Evolutionary conservation across 2,113 vertebrate species (phyloP), one percentile per base, ranked within the genome.

Genomic region (Anguilla rostrata): DNA sequence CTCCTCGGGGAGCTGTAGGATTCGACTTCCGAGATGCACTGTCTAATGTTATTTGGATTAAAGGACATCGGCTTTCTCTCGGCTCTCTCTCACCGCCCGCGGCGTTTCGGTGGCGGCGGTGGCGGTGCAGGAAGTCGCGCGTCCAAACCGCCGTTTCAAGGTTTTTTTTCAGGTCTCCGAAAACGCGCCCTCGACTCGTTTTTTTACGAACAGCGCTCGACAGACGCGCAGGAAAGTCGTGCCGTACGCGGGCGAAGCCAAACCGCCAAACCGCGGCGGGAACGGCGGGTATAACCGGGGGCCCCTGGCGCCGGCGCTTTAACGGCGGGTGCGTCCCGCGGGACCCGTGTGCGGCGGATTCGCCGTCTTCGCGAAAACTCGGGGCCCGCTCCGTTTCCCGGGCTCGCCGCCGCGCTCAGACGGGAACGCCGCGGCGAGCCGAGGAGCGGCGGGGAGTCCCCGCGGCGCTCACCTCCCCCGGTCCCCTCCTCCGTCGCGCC

Each of bases 401-500:
- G 93, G 92, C 92, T 90, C 87, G 34, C 81, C 85, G 22, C 34
- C 60, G 29, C 89, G 84, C 92, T 93, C 90, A 92, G 93, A 92
- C 90, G 91, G 92, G 34, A 34, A 94, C 92, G 92, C 92, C 91
- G 91, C 93, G 92, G 88, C 63, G 85, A 91, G 90, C 93, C 91
- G 86, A 84, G 88, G 86, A 89, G 91, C 89, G 81, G 75, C 92
- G 41, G 81, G 22, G 86, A 90, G 90, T 88, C 92, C 92, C 91
- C 86, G 87, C 89, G 91, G 89, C 88, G 86, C 88, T 84, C 86
- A 66, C 87, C 90, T 87, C 91, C 90, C 81, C 79, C 89, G 46
- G 91, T 91, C 91, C 88, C 90, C 89, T 91, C 92, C 93, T 94
- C 92, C 90, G 87, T 93, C 92, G 91, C 91, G 87, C 91, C 78